Conservation (phyloP, 30 jellyfish, hydroid and myxozoan species). For the Mastigias papua region DNA sequence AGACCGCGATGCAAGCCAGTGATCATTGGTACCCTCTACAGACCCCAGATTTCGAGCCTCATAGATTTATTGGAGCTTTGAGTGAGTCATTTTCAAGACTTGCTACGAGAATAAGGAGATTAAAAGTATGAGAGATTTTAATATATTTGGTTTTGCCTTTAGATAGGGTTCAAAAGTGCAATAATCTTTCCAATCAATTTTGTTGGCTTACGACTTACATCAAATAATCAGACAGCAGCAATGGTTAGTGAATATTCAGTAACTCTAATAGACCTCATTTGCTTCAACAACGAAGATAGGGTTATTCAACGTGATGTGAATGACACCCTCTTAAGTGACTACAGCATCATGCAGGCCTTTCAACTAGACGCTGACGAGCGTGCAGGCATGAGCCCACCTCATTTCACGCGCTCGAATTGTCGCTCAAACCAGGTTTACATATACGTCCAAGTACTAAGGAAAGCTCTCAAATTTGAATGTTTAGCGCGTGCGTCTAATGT, state of each 20-base stretch:
- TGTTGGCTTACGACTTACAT: slow-evolving; percentile 51
- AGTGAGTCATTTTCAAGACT: slow-evolving; percentile 51
- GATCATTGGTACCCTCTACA: slow-evolving; percentile 74
- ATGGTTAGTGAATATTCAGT: slow-evolving; percentile 6
- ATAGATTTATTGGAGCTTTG: slow-evolving; percentile 42
- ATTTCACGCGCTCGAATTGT: too few species aligned
- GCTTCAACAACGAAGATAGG: slow-evolving; percentile 66
- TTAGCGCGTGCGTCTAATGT: too few species aligned
- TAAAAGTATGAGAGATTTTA: slow-evolving; percentile 60
- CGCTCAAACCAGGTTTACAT: too few species aligned
- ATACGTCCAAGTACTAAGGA: too few species aligned
- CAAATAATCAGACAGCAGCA: slow-evolving; percentile 43
- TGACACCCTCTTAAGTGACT: slow-evolving; percentile 77
- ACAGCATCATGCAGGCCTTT: slow-evolving; percentile 76
- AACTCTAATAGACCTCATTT: slow-evolving; percentile 14
- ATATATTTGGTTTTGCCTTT: slow-evolving; percentile 53
- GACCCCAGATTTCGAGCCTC: slow-evolving; percentile 55
- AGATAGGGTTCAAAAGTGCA: slow-evolving; percentile 63
- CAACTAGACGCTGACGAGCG: too few species aligned
- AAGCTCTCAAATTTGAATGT: too few species aligned
- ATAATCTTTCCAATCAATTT: slow-evolving; percentile 45
- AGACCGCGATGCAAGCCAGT: slow-evolving; percentile 76
- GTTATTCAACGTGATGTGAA: slow-evolving; percentile 72
- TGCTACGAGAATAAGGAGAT: slow-evolving; percentile 46
- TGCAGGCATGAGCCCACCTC: too few species aligned